Evolutionary conservation across 1,140 invertebrate species (phyloP).

Genomic region (Spodoptera frugiperda): DNA sequence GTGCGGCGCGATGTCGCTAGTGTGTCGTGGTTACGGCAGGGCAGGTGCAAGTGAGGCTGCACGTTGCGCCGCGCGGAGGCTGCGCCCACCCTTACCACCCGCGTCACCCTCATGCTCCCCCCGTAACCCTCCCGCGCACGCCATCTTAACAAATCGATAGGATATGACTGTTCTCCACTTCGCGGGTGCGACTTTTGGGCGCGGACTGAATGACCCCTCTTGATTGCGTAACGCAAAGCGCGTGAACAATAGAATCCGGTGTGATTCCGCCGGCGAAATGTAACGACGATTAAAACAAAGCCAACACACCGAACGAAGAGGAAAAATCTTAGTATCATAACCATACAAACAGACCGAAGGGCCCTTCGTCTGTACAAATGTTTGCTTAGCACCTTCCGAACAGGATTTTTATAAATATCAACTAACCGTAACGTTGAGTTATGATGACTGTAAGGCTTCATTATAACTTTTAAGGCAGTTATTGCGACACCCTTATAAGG

Average conservation of each 20-base stretch:
- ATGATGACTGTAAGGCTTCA: not conserved
- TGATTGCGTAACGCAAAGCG: slow-evolving; percentile 70
- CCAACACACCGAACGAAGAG: slow-evolving; percentile 1
- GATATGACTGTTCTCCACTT: slow-evolving; percentile 87
- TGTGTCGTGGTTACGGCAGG: slow-evolving; percentile 72
- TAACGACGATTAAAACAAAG: slow-evolving; percentile 24
- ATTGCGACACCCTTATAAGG: not conserved
- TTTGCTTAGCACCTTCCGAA: slow-evolving; percentile 30
- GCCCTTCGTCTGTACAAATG: slow-evolving; percentile 31
- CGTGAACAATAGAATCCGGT: slow-evolving; percentile 49
- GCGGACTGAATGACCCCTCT: slow-evolving; percentile 78
- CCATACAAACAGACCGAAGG: slow-evolving; percentile 34
- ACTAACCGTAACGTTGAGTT: not conserved
- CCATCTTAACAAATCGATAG: slow-evolving; percentile 88
- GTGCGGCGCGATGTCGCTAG: slow-evolving; percentile 70
- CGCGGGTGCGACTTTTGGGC: slow-evolving; percentile 81
- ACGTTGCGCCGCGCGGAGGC: slow-evolving; percentile 75
- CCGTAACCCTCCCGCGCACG: slow-evolving; percentile 80
- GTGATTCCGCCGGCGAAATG: slow-evolving; percentile 19
- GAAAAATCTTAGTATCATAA: slow-evolving; percentile 30
- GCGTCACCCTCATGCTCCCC: slow-evolving; percentile 66
- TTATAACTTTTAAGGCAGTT: slow-evolving; percentile 8
- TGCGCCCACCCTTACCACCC: slow-evolving; percentile 66
- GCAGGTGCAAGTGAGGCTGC: slow-evolving; percentile 79
- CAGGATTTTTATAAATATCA: slow-evolving; percentile 39